Evolutionary conservation across 1,140 invertebrate species (phyloP).

Genomic region (Stegodyphus mimosarum): DNA sequence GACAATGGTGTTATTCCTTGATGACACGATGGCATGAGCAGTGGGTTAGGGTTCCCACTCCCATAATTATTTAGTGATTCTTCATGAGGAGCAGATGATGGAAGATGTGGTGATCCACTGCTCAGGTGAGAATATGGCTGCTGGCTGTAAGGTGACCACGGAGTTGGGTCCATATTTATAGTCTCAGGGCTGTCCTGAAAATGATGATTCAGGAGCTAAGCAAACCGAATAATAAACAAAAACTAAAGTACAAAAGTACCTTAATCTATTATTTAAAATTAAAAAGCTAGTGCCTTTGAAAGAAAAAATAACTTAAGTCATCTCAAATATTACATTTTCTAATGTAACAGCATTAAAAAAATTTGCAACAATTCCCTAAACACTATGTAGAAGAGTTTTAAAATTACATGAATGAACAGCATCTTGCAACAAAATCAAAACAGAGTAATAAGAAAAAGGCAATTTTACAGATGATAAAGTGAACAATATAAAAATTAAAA

Average conservation of each 20-base stretch:
- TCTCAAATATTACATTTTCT: not conserved
- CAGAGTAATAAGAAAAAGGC: too few relatives aligned
- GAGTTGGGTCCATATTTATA: conserved; percentile 25
- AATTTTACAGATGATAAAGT: too few relatives aligned
- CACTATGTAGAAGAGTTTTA: too few relatives aligned
- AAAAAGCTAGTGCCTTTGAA: conserved; percentile 49
- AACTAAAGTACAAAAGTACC: conserved; percentile 11
- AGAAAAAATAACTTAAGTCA: conserved; percentile 24
- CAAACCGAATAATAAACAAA: conserved; percentile 30
- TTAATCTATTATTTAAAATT: conserved; percentile 16
- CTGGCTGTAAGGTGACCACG: conserved; percentile 19
- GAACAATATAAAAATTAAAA: too few relatives aligned
- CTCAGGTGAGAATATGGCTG: conserved; percentile 29
- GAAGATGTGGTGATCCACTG: conserved; percentile 26
- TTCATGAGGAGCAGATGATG: conserved; percentile 12
- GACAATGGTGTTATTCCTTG: not conserved
- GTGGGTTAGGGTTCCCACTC: not conserved
- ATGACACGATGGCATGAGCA: conserved; percentile 13
- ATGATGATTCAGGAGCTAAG: conserved; percentile 58
- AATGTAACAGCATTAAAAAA: too few relatives aligned
- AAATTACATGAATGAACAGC: too few relatives aligned
- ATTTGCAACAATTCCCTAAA: too few relatives aligned
- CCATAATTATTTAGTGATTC: conserved; percentile 42
- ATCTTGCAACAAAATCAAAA: too few relatives aligned
- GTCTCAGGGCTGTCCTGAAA: conserved; percentile 49